Percentiles rank a stretch among this genome's conserved stretches.
These are phyloP conservation scores for Danio albolineatus DNA, from an alignment of 2,797 vertebrate species.

Conservation along the genomic window DNA sequence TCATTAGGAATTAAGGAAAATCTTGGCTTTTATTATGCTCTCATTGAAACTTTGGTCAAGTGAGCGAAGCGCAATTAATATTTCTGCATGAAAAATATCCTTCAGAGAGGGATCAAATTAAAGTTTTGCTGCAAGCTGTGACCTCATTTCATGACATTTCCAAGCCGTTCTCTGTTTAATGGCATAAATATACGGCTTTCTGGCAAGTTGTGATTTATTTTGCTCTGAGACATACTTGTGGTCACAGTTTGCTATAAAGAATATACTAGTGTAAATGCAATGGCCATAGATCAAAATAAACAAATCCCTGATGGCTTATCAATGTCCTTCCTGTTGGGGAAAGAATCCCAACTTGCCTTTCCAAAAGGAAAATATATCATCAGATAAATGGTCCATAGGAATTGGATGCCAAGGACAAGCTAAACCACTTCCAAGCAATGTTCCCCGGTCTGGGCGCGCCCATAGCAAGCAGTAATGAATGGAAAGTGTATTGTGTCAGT, in stretches of 20 bases:
- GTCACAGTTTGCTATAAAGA: slow-evolving; percentile 74
- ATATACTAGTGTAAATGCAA: slow-evolving; percentile 75
- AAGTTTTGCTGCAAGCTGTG: slow-evolving; percentile 55
- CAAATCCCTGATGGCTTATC: slow-evolving; percentile 83
- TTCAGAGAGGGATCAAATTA: slow-evolving; percentile 36
- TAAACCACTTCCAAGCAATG: slow-evolving; percentile 80
- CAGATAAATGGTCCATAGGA: slow-evolving; percentile 79
- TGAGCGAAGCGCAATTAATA: background rate
- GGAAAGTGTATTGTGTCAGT: slow-evolving; percentile 82
- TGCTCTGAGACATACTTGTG: slow-evolving; percentile 77
- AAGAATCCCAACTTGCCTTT: slow-evolving; percentile 79
- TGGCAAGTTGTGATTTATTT: slow-evolving; percentile 78
- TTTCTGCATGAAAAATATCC: slow-evolving; percentile 35
- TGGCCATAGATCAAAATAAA: slow-evolving; percentile 80
- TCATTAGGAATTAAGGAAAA: slow-evolving; percentile 44
- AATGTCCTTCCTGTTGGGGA: slow-evolving; percentile 80
- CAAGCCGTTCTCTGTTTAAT: slow-evolving; percentile 67
- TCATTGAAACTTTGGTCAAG: slow-evolving; percentile 14
- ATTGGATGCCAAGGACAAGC: slow-evolving; percentile 77
- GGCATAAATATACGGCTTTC: slow-evolving; percentile 73
- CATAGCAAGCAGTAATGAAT: slow-evolving; percentile 81
- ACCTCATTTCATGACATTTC: slow-evolving; percentile 59
- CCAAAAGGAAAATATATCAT: slow-evolving; percentile 81
- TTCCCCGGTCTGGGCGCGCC: slow-evolving; percentile 73
- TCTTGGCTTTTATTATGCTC: slow-evolving; percentile 35